phyloP scores from a whole-genome alignment of 2,888 invertebrate genomes.

The Limnephilus lunatus region DNA sequence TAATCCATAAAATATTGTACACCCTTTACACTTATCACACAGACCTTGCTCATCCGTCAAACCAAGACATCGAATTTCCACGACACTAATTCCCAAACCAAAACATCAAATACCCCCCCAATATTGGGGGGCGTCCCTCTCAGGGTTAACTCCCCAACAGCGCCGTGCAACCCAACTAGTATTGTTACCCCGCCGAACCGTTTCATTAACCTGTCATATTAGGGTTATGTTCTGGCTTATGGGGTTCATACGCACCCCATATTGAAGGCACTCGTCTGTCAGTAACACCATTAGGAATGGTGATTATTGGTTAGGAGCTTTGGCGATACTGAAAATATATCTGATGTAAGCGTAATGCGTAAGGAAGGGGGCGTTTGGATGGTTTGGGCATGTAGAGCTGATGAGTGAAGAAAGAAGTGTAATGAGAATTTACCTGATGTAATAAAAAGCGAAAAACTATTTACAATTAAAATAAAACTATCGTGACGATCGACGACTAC shows the following conservation, averaged over 20 bases:
- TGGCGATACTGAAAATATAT: neutral
- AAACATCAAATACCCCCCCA: neutral
- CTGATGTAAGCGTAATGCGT: no score
- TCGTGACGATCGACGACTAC: no score
- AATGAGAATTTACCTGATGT: no score
- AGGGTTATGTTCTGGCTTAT: neutral
- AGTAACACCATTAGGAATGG: neutral
- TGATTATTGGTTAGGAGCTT: neutral
- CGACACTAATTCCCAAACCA: neutral
- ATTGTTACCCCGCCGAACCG: neutral
- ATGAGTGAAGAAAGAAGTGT: no score
- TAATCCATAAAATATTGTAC: no score
- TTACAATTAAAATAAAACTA: no score
- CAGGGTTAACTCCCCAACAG: neutral
- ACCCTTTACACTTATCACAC: neutral
- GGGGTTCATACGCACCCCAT: neutral
- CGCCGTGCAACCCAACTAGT: neutral
- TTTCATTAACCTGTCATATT: constrained; percentile 24
- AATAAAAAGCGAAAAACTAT: no score
- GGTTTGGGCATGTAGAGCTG: no score
- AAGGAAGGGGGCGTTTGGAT: no score
- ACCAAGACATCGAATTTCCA: neutral
- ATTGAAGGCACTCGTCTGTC: constrained; percentile 15
- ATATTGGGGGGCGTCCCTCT: neutral
- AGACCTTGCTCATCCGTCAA: neutral